Percentiles rank a stretch among this genome's conserved stretches.
Conservation (phyloP, 64 coral and sea anemone genomes). For the Orbicella faveolata region DNA sequence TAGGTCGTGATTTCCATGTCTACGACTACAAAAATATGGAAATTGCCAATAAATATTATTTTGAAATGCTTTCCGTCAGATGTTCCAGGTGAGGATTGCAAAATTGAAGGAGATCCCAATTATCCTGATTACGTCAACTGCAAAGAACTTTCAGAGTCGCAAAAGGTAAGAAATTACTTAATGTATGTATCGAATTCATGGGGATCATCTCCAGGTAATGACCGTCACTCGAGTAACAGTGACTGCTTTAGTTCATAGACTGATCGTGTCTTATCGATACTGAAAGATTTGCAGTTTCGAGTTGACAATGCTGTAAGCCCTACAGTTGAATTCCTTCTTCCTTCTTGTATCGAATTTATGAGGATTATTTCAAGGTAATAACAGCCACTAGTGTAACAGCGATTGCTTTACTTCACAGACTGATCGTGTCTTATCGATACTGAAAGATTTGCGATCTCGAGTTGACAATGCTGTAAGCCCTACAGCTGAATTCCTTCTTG, state of each 20-base stretch:
- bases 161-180: conserved; percentile 17
- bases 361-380: too few species aligned
- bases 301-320: neutral
- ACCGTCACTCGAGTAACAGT: too few species aligned
- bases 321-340: neutral
- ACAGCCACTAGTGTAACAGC: too few species aligned
- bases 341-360: too few species aligned
- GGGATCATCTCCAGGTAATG: too few species aligned
- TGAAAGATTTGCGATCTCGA: conserved; percentile 25
- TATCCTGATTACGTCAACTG: conserved; percentile 48
- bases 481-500: neutral
- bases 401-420: conserved; percentile 7
- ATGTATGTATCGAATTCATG: neutral
- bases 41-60: neutral
- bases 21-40: neutral
- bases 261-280: neutral
- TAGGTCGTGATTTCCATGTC: neutral
- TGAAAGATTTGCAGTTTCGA: conserved; percentile 24
- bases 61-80: neutral
- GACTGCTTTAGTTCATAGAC: conserved; percentile 5
- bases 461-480: neutral
- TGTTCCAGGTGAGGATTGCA: neutral
- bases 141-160: neutral
- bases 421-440: neutral
- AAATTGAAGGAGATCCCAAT: conserved; percentile 9